Percentiles rank a stretch among this genome's conserved stretches.
Evolutionary conservation across 2,113 vertebrate species (phyloP).

Genomic region (Callipepla californica): DNA sequence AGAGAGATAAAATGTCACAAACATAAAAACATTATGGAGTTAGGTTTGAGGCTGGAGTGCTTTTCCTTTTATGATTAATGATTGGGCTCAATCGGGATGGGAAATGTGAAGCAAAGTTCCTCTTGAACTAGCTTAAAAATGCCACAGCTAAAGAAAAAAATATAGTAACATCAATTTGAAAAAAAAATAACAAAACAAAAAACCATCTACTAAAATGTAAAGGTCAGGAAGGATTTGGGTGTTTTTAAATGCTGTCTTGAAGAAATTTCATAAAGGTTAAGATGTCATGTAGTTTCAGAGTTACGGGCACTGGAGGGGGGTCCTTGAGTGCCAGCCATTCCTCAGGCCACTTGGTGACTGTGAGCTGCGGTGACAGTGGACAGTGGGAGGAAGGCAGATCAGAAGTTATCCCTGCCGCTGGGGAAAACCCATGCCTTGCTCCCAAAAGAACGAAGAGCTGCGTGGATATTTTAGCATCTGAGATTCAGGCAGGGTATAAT

Average conservation of each 20-base stretch:
- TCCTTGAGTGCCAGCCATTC: slow-evolving; percentile 77
- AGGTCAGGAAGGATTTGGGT: slow-evolving; percentile 89
- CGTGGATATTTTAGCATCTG: slow-evolving; percentile 35
- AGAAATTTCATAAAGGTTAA: slow-evolving; percentile 88
- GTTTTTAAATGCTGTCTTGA: slow-evolving; percentile 89
- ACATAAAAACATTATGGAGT: slow-evolving; percentile 81
- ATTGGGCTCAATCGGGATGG: slow-evolving; percentile 76
- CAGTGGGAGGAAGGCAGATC: slow-evolving; percentile 82
- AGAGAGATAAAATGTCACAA: slow-evolving; percentile 81
- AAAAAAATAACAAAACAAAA: slow-evolving; percentile 74
- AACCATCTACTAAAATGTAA: slow-evolving; percentile 80
- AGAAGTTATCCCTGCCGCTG: slow-evolving; percentile 74
- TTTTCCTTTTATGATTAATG: slow-evolving; percentile 84
- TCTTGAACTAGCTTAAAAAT: slow-evolving; percentile 84
- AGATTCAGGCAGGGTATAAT: slow-evolving; percentile 15
- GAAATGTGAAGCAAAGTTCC: slow-evolving; percentile 77
- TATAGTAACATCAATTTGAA: slow-evolving; percentile 83
- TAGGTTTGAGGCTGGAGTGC: slow-evolving; percentile 66
- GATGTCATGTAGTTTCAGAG: slow-evolving; percentile 87
- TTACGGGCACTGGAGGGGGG: slow-evolving; percentile 78
- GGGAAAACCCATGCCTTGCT: slow-evolving; percentile 57
- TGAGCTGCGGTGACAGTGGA: slow-evolving; percentile 83
- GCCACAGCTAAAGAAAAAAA: slow-evolving; percentile 78
- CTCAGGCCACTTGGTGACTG: slow-evolving; percentile 80
- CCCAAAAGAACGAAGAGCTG: slow-evolving; percentile 45